Base-by-base conservation (phyloP, 2,113 vertebrate species). In the Cisticola juncidis region DNA sequence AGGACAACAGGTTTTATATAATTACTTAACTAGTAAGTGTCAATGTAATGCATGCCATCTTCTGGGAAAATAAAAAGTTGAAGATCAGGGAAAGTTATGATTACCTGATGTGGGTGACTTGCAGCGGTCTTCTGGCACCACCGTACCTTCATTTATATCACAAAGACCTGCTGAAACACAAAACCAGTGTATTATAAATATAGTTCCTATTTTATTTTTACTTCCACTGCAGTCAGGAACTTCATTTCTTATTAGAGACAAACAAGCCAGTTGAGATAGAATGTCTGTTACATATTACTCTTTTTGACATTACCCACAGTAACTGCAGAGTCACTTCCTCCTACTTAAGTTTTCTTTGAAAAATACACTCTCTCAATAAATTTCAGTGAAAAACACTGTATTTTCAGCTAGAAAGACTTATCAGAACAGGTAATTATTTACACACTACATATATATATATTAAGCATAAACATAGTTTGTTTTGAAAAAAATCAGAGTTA, bases 71-170 rank as follows among this genome's bases (percentile, higher is more conserved):
- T 33, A 64, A 79, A 64, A 74, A 65, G 45, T 35, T 90, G 78
- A 90, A 86, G 29, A 77, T 53, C 81, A 90, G 16, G 69, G 94
- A 96, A 96, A 97, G 92, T 96, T 88, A 88, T 87, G 96, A 82
- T 98, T 99, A 99, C 99, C 99, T 98, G 99, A 99, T 70, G 99
- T 99, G 20, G 99, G 99, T 8, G 99, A 99, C 95, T 99, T 99
- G 98, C 99, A 99, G 95, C 99, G 99, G 95, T 99, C 99, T 82
- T 99, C 99, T 85, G 99, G 98, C 47, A 99, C 98, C 53, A 98
- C 83, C 2, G 98, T 98, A 73, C 99, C 98, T 97, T 99, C 99
- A 74, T 98, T 99, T 92, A 99, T 99, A 89, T 99, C 99, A 91
- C 99, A 99, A 15, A 99, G 98, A 97, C 99, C 99, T 98, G 98